These are phyloP conservation scores for Mycalesis mineus DNA, from an alignment of 2,888 invertebrate genomes.

Conservation along the genomic window DNA sequence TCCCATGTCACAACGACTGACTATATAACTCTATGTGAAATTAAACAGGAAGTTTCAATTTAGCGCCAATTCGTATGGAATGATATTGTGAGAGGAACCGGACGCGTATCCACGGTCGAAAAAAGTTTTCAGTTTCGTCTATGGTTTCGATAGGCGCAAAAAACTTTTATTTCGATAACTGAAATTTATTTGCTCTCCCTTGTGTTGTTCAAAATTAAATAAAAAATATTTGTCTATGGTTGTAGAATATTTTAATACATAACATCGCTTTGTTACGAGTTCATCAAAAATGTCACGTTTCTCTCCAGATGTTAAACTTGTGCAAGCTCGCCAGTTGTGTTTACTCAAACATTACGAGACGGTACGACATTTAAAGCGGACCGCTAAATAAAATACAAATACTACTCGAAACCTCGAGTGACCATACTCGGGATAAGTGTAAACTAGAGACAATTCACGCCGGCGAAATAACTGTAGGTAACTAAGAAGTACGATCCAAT, in stretches of 20 bases:
- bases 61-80: constrained; percentile 73
- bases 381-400: constrained; percentile 77
- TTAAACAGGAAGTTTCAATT: constrained; percentile 75
- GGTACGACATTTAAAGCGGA: constrained; percentile 74
- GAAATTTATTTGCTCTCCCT: neutral
- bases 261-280: constrained; percentile 17
- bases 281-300: constrained; percentile 71
- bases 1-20: constrained; percentile 62
- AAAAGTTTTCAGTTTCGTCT: constrained; percentile 21
- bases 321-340: constrained; percentile 67
- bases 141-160: constrained; percentile 36
- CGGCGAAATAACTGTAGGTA: constrained; percentile 63
- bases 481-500: constrained; percentile 62
- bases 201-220: too few species aligned
- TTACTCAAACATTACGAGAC: constrained; percentile 75
- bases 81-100: constrained; percentile 53
- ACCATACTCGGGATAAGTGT: constrained; percentile 53
- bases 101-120: constrained; percentile 52
- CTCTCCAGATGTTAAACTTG: constrained; percentile 72
- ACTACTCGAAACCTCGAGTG: constrained; percentile 55
- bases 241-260: neutral
- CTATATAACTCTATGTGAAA: constrained; percentile 60
- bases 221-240: neutral
- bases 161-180: neutral
- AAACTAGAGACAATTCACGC: constrained; percentile 61